Evolutionary conservation across 2,888 invertebrate species (phyloP), one percentile per base, ranked within the genome.

Genomic region (Spisula subtruncata): DNA sequence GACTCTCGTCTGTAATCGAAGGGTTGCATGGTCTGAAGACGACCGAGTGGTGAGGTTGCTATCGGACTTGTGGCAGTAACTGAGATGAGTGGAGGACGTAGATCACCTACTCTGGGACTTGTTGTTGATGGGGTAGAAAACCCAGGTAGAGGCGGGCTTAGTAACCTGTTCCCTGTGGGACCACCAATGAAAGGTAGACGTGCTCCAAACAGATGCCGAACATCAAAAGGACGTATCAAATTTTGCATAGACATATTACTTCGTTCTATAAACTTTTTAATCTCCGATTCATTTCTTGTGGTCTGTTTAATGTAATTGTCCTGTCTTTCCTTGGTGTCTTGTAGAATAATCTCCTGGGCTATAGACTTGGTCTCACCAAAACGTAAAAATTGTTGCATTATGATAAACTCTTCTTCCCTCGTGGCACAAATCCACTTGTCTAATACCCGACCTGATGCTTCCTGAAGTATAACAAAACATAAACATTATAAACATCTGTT

Each of bases 21-120:
- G 0, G 99, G 99, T 96, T 99, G 99, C 99, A 99, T 99, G 95
- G 98, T 99, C 97, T 99, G 99, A 82, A 99, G 97, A 95, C 98
- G 98, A 97, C 98, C 98, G 92, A 99, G 97, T 4, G 99, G 99
- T 16, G 98, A 98, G 51, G 98, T 97, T 93, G 98, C 97, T 46
- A 97, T 96, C 79, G 98, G 98, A 97, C 98, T 96, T 51, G 96
- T 94, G 56, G 93, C 93, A 35, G 92, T 92, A 46, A 94, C 90
- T 32, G 95, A 93, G 35, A 93, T 91, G n/a, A 93, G 91, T 18
- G 94, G 94, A 87, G 94, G 94, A 88, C 95, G 93, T 80, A 94
- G 90, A 81, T 94, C 95, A 41, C 41, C 41, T n/a, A n/a, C n/a
- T 79, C 92, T 89, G 81, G 93, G 91, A 35, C 79, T 84, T 48